Evolutionary conservation across 2,113 vertebrate species (phyloP).

Genomic region (Phainopepla nitens): DNA sequence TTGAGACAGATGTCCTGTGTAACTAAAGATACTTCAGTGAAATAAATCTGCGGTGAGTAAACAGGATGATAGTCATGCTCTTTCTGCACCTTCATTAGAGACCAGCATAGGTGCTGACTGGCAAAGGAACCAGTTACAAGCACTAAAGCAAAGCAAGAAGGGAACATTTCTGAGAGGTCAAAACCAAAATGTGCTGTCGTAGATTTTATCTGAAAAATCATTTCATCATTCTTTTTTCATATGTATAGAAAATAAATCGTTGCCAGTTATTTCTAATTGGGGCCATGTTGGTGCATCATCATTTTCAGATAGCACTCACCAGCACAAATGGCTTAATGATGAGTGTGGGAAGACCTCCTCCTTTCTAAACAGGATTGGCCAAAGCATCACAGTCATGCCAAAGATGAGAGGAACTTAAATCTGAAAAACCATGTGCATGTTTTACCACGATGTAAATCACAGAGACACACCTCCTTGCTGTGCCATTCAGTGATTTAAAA

Average conservation of each 20-base stretch:
- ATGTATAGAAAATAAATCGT: not conserved
- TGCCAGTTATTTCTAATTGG: not conserved
- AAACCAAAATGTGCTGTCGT: not conserved
- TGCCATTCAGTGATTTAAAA: not conserved
- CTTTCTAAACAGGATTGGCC: not conserved
- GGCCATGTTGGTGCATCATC: not conserved
- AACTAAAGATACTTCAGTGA: not conserved
- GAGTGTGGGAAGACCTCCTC: too few relatives aligned
- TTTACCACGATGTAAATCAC: accelerated
- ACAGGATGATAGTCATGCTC: accelerated
- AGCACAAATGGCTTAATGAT: not conserved
- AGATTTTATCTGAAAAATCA: not conserved
- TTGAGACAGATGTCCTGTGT: not conserved
- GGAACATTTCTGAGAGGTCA: not conserved
- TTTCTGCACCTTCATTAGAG: not conserved
- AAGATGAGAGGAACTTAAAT: not conserved
- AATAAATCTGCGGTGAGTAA: not conserved
- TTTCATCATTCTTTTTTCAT: not conserved
- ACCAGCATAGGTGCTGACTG: not conserved
- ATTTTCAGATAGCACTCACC: not conserved
- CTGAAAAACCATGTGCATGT: not conserved
- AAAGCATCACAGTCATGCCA: not conserved
- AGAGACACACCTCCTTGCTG: not conserved
- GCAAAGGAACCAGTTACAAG: not conserved
- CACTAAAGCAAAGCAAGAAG: not conserved